These are phyloP conservation scores for Caenorhabditis tropicalis DNA, from an alignment of 1,140 invertebrate species.

Conservation along the genomic window DNA sequence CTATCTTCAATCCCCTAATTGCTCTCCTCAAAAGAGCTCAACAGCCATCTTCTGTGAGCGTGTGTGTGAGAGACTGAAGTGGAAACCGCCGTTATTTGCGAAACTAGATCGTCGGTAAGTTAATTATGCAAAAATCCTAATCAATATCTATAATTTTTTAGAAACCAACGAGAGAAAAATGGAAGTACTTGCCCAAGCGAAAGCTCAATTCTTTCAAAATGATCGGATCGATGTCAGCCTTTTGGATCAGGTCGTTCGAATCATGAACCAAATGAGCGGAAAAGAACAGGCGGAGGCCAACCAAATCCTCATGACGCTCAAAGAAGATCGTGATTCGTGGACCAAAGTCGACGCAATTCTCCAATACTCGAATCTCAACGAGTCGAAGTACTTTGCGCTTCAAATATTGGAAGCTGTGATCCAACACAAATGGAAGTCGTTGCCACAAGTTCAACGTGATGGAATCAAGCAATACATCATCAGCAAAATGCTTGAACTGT, in stretches of 20 bases:
- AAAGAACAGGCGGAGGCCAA: slow-evolving; percentile 54
- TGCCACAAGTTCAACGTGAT: slow-evolving; percentile 97
- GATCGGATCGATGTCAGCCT: slow-evolving; percentile 59
- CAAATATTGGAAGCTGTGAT: slow-evolving; percentile 99
- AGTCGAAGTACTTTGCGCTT: slow-evolving; percentile 99
- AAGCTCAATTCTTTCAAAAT: slow-evolving; percentile 23
- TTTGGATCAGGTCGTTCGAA: slow-evolving; percentile 53
- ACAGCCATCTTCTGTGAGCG: slow-evolving; percentile 5
- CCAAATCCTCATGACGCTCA: slow-evolving; percentile 52
- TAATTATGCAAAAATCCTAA: no score
- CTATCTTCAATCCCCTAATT: neutral
- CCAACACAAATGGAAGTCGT: slow-evolving; percentile 97
- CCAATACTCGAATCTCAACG: slow-evolving; percentile 90
- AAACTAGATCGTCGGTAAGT: neutral
- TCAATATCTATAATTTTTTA: no score
- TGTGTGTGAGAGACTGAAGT: slow-evolving; percentile 32
- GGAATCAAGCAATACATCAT: slow-evolving; percentile 76
- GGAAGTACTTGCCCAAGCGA: slow-evolving; percentile 36
- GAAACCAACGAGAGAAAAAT: slow-evolving; percentile 2
- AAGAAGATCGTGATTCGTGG: slow-evolving; percentile 97
- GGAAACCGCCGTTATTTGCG: slow-evolving; percentile 22
- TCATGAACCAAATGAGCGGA: slow-evolving; percentile 56
- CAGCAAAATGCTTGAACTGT: slow-evolving; percentile 93
- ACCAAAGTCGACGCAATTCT: slow-evolving; percentile 93
- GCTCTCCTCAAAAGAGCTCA: neutral